These are phyloP conservation scores for Euplagia quadripunctaria DNA, from an alignment of 2,888 invertebrate genomes.

Conservation along the genomic window DNA sequence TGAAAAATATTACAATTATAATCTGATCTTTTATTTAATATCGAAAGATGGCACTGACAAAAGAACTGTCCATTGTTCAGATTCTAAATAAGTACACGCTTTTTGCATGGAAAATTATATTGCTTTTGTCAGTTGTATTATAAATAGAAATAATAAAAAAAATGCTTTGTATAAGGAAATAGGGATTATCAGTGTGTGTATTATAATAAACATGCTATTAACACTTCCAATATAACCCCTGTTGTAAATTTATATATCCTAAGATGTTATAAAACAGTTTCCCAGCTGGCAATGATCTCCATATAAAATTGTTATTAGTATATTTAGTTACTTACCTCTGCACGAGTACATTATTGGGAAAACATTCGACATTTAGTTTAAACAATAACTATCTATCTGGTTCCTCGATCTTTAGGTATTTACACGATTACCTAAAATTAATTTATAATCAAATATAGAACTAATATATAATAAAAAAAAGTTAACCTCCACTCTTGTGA, in stretches of 20 bases:
- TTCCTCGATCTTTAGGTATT: slow-evolving; percentile 77
- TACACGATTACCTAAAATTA: slow-evolving; percentile 75
- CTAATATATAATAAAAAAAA: slow-evolving; percentile 54
- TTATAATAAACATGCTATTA: slow-evolving; percentile 47
- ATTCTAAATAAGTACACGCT: slow-evolving; percentile 57
- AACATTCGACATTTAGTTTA: slow-evolving; percentile 66
- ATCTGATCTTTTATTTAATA: slow-evolving; percentile 54
- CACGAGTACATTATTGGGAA: slow-evolving; percentile 62
- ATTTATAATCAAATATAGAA: slow-evolving; percentile 45
- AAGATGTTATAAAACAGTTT: slow-evolving; percentile 52
- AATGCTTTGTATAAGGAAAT: slow-evolving; percentile 56
- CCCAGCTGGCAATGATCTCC: slow-evolving; percentile 52
- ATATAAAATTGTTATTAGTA: slow-evolving; percentile 62
- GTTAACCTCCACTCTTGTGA: slow-evolving; percentile 76
- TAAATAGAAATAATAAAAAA: slow-evolving; percentile 47
- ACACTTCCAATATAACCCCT: slow-evolving; percentile 49
- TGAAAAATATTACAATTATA: slow-evolving; percentile 51
- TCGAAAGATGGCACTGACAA: slow-evolving; percentile 69
- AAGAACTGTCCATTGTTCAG: slow-evolving; percentile 55
- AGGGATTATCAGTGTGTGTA: slow-evolving; percentile 37
- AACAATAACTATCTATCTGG: slow-evolving; percentile 63
- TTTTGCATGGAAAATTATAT: slow-evolving; percentile 53
- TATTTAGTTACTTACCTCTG: slow-evolving; percentile 60
- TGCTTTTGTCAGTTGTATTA: slow-evolving; percentile 62
- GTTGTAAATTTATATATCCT: slow-evolving; percentile 53